Base-by-base conservation (phyloP, 2,888 invertebrate species). In the Hoplodrina blanda region DNA sequence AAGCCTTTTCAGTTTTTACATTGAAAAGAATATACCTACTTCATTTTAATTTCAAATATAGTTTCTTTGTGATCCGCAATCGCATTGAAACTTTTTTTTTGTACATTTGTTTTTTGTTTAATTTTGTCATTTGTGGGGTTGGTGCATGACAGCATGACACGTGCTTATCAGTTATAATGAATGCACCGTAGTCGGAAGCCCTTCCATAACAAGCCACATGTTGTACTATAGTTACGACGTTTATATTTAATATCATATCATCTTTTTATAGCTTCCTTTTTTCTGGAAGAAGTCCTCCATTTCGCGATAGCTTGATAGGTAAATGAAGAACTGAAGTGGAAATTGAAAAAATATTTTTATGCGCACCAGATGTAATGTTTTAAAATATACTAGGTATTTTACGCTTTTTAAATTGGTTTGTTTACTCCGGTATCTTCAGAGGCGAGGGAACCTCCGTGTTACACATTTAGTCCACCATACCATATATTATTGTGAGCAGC, bases 391-490 rank as follows among this genome's bases (percentile, higher is more conserved):
- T 17, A 46, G 46, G 46, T 46, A 85, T 81, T 85, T 81, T 75
- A 87, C 81, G 82, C 80, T 87, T 88, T 92, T 89, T 89, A 87
- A 89, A 88, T 89, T 88, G 81, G 83, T 88, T 90, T 93, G 91
- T 93, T 93, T 93, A 92, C 90, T 85, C 76, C 77, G 81, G 86
- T 86, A 84, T 90, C 87, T 89, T 91, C 91, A 88, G 87, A 90
- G 87, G 86, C 85, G 81, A 86, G 88, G 87, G 88, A 90, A 90
- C 90, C 90, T 89, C 90, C 79, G 76, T 82, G 81, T 83, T 89
- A 91, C 88, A 90, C 86, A 88, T 92, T 91, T 90, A 91, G 89
- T 90, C 80, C 84, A 46, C 46, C 46, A 46, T 15, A 44, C 44
- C 44, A 37, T 37, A 87, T 88, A 90, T 91, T 91, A 90, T 90